Percentiles rank a stretch among this genome's conserved stretches.
Evolutionary conservation across 2,888 invertebrate species (phyloP).

Genomic region (Leptinotarsa peninsularis): DNA sequence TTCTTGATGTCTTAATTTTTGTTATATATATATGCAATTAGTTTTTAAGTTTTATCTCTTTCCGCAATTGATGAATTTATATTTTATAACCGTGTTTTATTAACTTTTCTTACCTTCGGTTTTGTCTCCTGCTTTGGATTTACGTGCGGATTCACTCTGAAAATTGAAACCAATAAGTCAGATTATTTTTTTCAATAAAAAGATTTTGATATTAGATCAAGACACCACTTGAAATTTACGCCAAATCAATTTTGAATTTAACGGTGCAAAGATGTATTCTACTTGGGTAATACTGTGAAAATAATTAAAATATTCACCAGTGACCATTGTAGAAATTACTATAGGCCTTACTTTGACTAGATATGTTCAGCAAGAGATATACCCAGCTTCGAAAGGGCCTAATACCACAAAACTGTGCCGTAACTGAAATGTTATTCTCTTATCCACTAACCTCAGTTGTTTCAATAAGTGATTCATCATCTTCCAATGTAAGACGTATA

Average conservation of each 20-base stretch:
- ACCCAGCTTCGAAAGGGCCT: constrained; percentile 10
- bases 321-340: constrained; percentile 15
- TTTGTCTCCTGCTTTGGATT: constrained; percentile 37
- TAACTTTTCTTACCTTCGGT: constrained; percentile 42
- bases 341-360: constrained; percentile 3
- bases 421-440: not conserved
- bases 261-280: not conserved
- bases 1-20: constrained; percentile 5
- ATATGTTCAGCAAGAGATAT: constrained; percentile 1
- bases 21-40: constrained; percentile 48
- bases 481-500: constrained; percentile 59
- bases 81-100: not conserved
- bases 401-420: constrained; percentile 15
- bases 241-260: too few relatives aligned
- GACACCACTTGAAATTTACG: too few relatives aligned
- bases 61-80: constrained; percentile 23
- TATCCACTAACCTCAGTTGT: constrained; percentile 25
- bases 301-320: constrained; percentile 24
- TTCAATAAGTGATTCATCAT: constrained; percentile 60
- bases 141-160: constrained; percentile 47
- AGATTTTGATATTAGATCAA: too few relatives aligned
- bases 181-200: not conserved
- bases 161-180: constrained; percentile 25
- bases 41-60: constrained; percentile 38
- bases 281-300: constrained; percentile 22